Evolutionary conservation across 2,113 vertebrate genomes (phyloP), one percentile per base, ranked within the genome.

Genomic region (Pica pica): DNA sequence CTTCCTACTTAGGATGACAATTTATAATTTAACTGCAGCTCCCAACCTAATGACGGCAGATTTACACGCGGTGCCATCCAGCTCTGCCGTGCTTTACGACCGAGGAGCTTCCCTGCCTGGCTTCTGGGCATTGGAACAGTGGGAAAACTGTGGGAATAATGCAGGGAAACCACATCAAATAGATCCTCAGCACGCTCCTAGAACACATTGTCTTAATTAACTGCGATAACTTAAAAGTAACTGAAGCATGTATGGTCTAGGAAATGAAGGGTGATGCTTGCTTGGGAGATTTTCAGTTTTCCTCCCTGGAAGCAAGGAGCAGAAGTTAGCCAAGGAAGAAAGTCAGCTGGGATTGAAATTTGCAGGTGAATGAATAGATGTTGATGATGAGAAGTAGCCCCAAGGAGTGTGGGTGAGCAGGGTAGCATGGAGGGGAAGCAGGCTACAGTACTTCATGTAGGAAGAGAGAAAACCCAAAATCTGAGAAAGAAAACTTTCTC

Each of bases 1-100:
- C 93, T 88, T 93, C 50, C 68, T 70, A 27, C 87, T 97, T 90
- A 88, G 78, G 70, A 87, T 74, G 83, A 88, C 70, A 81, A 85
- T 91, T 94, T 87, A 49, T 83, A 86, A 94, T 91, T 94, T 87
- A 74, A 73, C 50, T 77, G 71, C 71, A 59, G 79, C 79, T 93
- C 46, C 84, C 67, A 74, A 3, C 26, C 70, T 86, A 90, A 91
- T 41, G 71, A 42, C 23, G 39, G 71, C 75, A 76, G 83, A 87
- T 93, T 78, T 89, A 67, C 35, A 39, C 3, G 0, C 1, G 4
- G 42, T 59, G 75, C 53, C 70, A 50, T 46, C 67, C 82, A 47
- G 16, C 33, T 47, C 84, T 65, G 53, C 82, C 22, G 35, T 50
- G 70, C 67, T 90, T 84, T 65, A 18, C 17, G 67, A 10, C 42